Evolutionary conservation across 37 sponge, comb jelly and placozoan genomes (phyloP), one percentile per base, ranked within the genome.

Genomic region (Spongilla lacustris): DNA sequence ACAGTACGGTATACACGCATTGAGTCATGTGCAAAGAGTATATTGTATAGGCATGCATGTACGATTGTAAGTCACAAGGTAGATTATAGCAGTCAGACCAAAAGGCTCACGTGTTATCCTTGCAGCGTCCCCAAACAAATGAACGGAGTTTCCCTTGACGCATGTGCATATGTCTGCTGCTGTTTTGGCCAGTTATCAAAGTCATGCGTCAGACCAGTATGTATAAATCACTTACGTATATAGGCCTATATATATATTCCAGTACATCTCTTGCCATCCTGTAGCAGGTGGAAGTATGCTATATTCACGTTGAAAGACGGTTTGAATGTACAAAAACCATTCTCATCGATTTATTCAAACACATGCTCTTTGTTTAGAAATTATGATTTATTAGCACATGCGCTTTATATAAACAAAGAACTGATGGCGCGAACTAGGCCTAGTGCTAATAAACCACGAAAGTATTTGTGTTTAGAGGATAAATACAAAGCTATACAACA

Each of bases 301-400:
- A 58, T 58, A 58, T 17, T 58, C 58, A 58, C 58, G 21, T 58
- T 58, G 58, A 58, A 58, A 58, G 58, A 58, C 21, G 58, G 58
- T 58, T 58, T 58, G 21, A 58, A 58, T 58, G 58, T 58, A 17
- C 58, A 58, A 58, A 58, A 58, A 58, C 58, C 58, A 58, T 58
- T 58, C 58, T 58, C 21, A 58, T 58, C 19, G 58, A 58, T 14
- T 58, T 58, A 58, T 58, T 58, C 58, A 58, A 58, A 58, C 58
- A 58, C 58, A 58, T 58, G 58, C 58, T 58, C 58, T 58, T 58
- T 58, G 58, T 58, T 58, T 58, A 58, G 58, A 58, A 58, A n/a
- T n/a, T 58, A 58, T 58, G 4, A 58, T 58, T 6, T 13, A 13
- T 58, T 58, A 58, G 58, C 58, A 58, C 58, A 58, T 58, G 58